A percentile compares a stretch with the other conserved stretches of the same genome.
phyloP scores from a whole-genome alignment of 2,797 vertebrate genomes.

The Simalia tracyae region DNA sequence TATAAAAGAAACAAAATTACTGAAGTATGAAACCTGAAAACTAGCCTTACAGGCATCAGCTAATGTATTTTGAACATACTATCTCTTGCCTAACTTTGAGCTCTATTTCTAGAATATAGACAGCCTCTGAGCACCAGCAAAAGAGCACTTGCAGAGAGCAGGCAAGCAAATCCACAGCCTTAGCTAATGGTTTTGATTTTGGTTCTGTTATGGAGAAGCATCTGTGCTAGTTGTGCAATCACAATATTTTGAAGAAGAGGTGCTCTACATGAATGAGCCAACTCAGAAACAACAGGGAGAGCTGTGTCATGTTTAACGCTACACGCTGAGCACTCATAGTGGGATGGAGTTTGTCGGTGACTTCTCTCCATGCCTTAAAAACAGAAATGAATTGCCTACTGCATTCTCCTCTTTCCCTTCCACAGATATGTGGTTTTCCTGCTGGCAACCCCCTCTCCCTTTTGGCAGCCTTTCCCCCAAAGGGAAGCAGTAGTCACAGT shows the following conservation, averaged over 20 bases:
- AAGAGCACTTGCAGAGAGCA: background rate
- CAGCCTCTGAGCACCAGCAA: background rate
- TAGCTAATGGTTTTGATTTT: background rate
- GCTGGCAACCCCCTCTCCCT: background rate
- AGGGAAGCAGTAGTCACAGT: background rate
- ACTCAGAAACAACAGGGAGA: background rate
- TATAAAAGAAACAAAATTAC: conserved; percentile 54
- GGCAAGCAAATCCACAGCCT: background rate
- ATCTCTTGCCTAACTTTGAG: background rate
- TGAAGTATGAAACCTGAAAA: background rate
- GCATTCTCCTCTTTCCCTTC: background rate
- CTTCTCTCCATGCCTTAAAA: background rate
- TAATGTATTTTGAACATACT: background rate
- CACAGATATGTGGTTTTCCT: background rate
- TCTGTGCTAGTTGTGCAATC: background rate
- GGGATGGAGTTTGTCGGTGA: background rate
- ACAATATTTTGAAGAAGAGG: background rate
- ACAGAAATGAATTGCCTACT: background rate
- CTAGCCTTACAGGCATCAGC: background rate
- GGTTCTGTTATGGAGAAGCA: background rate
- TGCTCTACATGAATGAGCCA: background rate
- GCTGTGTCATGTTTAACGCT: background rate
- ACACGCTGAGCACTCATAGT: background rate
- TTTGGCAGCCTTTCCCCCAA: too few species aligned
- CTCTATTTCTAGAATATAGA: background rate